Conservation (phyloP, 1,140 invertebrate genomes). For the Mercenaria mercenaria region DNA sequence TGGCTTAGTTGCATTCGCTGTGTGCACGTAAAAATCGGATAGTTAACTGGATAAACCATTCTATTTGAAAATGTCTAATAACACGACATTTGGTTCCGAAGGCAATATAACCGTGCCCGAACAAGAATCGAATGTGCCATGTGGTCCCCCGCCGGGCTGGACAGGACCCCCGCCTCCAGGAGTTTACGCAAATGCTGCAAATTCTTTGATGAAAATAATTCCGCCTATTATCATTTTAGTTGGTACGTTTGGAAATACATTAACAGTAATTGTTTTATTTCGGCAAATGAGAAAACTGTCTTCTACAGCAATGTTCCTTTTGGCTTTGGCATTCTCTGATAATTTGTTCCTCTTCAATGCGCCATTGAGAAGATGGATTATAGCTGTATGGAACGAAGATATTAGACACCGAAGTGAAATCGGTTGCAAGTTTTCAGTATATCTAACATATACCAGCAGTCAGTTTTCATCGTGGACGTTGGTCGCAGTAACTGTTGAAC, state of each 20-base stretch:
- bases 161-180: conserved; percentile 34
- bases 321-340: conserved; percentile 70
- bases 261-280: conserved; percentile 65
- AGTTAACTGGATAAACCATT: too few relatives aligned
- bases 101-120: too few relatives aligned
- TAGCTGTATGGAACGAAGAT: conserved; percentile 60
- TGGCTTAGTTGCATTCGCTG: too few relatives aligned
- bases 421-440: conserved; percentile 72
- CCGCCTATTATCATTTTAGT: conserved; percentile 69
- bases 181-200: neutral
- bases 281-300: conserved; percentile 33
- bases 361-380: conserved; percentile 72
- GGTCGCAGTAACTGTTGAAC: conserved; percentile 74
- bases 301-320: conserved; percentile 68
- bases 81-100: too few relatives aligned
- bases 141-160: neutral
- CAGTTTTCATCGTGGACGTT: conserved; percentile 75
- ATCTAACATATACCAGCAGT: conserved; percentile 63
- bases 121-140: neutral
- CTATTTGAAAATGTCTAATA: too few relatives aligned
- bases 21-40: too few relatives aligned
- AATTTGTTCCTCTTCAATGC: conserved; percentile 69
- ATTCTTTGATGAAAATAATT: conserved; percentile 12
- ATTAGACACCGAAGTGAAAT: conserved; percentile 59
- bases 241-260: conserved; percentile 70